These are phyloP conservation scores for Tromatobia lineatoria DNA, from an alignment of 2,888 invertebrate genomes.

Conservation along the genomic window DNA sequence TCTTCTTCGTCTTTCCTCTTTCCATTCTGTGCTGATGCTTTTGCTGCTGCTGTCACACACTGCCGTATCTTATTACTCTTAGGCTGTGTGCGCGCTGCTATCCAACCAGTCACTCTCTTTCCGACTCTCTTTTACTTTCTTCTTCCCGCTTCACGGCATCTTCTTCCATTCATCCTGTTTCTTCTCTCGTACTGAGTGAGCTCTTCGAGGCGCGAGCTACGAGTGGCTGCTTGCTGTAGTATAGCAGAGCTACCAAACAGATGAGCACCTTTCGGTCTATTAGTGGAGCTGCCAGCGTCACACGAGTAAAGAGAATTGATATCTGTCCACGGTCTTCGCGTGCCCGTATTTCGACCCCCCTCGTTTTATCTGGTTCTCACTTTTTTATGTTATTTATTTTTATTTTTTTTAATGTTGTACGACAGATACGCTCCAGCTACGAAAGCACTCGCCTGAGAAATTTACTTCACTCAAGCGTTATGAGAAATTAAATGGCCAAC, in stretches of 20 bases:
- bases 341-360: constrained; percentile 70
- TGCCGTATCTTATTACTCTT: constrained; percentile 64
- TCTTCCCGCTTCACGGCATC: constrained; percentile 53
- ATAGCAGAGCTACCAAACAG: constrained; percentile 74
- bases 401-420: constrained; percentile 37
- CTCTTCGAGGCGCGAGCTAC: constrained; percentile 43
- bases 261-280: constrained; percentile 83
- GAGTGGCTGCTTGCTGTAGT: constrained; percentile 29
- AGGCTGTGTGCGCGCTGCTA: constrained; percentile 30
- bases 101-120: constrained; percentile 27
- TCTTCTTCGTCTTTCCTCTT: constrained; percentile 46
- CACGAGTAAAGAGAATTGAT: constrained; percentile 81
- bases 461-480: constrained; percentile 45
- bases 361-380: constrained; percentile 60
- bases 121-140: constrained; percentile 44
- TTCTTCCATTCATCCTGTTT: constrained; percentile 53
- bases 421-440: constrained; percentile 54
- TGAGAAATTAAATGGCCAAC: constrained; percentile 22
- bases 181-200: constrained; percentile 45
- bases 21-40: constrained; percentile 36
- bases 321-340: constrained; percentile 76
- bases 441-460: constrained; percentile 63
- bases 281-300: constrained; percentile 81
- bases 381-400: constrained; percentile 15
- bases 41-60: constrained; percentile 60